Base-by-base conservation (phyloP, 2,888 invertebrate genomes). In the Tanytarsus gracilentus region DNA sequence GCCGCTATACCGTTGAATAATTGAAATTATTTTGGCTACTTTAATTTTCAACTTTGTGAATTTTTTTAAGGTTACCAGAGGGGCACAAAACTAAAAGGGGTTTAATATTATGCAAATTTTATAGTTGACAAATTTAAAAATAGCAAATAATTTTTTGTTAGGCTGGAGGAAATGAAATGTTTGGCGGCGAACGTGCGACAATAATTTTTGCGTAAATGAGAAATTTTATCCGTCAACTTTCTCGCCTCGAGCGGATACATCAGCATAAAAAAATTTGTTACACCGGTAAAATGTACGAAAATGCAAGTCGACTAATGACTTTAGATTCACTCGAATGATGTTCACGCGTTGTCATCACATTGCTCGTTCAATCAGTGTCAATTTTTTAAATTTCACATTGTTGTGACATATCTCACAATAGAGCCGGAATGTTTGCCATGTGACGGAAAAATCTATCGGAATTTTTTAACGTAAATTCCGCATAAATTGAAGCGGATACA, bases 71-170 rank as follows among this genome's bases (percentile, higher is more conserved):
- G n/a, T n/a, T n/a, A n/a, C n/a, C n/a, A n/a, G n/a, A n/a, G n/a
- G n/a, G n/a, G n/a, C n/a, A n/a, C n/a, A n/a, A n/a, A n/a, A n/a
- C n/a, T n/a, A n/a, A n/a, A n/a, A n/a, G n/a, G n/a, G n/a, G n/a
- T n/a, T n/a, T n/a, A n/a, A n/a, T n/a, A n/a, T n/a, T n/a, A n/a
- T n/a, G n/a, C n/a, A n/a, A n/a, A n/a, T n/a, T n/a, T 9, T 48
- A 21, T 16, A 33, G 30, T 30, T 58, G 58, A 58, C 58, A 58
- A 58, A 58, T 58, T 58, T 44, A 44, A 55, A 58, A 58, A 48
- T 58, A n/a, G n/a, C n/a, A n/a, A n/a, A n/a, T n/a, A n/a, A n/a
- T n/a, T n/a, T n/a, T n/a, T n/a, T n/a, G n/a, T n/a, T n/a, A n/a
- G 26, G 48, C 29, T n/a, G 7, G 40, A 39, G 40, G 36, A 56